Evolutionary conservation across 1,140 invertebrate genomes (phyloP).

Genomic region (Heterodera carotae): DNA sequence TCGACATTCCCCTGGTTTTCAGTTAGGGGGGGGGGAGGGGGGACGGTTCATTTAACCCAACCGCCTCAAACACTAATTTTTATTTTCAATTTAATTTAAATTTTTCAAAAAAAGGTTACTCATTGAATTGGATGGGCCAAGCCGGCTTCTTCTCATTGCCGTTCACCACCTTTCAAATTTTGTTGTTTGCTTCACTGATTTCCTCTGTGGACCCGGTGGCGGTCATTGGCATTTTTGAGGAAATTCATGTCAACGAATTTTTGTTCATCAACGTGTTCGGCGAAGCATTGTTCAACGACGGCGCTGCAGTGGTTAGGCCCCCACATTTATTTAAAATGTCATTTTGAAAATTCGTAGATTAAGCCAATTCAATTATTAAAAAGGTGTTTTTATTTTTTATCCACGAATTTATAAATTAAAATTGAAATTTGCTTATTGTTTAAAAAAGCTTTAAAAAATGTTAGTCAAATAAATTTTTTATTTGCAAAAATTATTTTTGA

Average conservation of each 20-base stretch:
- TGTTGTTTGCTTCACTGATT: constrained; percentile 90
- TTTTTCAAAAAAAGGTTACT: constrained; percentile 24
- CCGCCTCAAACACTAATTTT: too few species aligned
- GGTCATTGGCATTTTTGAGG: constrained; percentile 67
- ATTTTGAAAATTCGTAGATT: neutral
- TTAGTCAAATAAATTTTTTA: too few species aligned
- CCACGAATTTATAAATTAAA: too few species aligned
- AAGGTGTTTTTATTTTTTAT: too few species aligned
- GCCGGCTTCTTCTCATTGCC: constrained; percentile 40
- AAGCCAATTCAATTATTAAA: too few species aligned
- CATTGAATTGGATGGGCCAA: constrained; percentile 33
- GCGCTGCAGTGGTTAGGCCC: constrained; percentile 66
- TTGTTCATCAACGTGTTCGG: constrained; percentile 98
- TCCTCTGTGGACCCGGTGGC: constrained; percentile 97
- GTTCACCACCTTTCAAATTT: constrained; percentile 77
- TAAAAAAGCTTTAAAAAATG: too few species aligned
- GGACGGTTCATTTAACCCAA: too few species aligned
- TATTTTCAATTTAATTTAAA: too few species aligned
- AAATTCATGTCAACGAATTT: constrained; percentile 82
- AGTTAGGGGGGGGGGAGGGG: too few species aligned
- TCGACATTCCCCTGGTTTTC: too few species aligned
- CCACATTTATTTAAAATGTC: neutral
- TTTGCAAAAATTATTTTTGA: too few species aligned
- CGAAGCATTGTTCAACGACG: constrained; percentile 95
- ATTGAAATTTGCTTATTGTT: too few species aligned